Percentiles rank a stretch among this genome's conserved stretches.
Conservation (phyloP, 2,888 invertebrate species). For the Autographa pulchrina region DNA sequence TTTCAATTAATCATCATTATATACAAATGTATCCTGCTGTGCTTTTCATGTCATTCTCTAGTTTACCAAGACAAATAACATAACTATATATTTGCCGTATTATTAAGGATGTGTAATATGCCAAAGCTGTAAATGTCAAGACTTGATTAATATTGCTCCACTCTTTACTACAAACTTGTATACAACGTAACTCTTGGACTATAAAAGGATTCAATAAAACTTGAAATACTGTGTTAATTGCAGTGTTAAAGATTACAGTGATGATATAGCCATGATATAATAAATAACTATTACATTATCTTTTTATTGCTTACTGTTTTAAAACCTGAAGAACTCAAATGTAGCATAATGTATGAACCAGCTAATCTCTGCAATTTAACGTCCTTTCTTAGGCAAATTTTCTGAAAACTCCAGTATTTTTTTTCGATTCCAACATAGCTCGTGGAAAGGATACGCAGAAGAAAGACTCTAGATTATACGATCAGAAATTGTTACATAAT, state of each 20-base stretch:
- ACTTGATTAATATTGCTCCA: conserved; percentile 37
- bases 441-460: no score
- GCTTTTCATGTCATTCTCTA: not conserved
- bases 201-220: conserved; percentile 28
- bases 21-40: not conserved
- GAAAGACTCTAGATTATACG: no score
- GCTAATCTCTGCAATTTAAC: no score
- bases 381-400: no score
- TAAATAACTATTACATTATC: not conserved
- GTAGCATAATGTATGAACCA: no score
- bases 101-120: conserved; percentile 33
- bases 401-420: no score
- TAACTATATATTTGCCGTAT: not conserved
- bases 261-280: no score
- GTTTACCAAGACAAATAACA: conserved; percentile 19
- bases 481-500: no score
- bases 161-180: conserved; percentile 11
- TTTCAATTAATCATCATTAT: not conserved
- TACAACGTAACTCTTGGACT: conserved; percentile 13
- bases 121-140: conserved; percentile 47
- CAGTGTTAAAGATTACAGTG: not conserved
- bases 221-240: conserved; percentile 11
- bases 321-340: no score
- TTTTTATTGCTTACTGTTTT: no score
- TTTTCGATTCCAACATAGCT: no score